Conservation (phyloP, 2,113 vertebrate species). For the Oreocharis arfaki region DNA sequence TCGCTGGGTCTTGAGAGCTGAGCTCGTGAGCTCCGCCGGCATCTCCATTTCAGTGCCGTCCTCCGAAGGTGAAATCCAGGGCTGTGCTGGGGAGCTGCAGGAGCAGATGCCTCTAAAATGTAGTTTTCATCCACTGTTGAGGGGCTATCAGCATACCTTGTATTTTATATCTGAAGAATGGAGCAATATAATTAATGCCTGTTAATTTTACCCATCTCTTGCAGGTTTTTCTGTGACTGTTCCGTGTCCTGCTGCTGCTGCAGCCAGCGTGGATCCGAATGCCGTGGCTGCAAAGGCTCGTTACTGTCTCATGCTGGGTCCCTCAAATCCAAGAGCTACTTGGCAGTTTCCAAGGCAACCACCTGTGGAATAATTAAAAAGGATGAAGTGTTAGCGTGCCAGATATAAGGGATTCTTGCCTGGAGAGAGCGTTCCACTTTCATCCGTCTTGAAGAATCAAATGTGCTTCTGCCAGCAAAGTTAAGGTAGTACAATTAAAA, state of each 20-base stretch:
- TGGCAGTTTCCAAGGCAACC: slow-evolving; percentile 66
- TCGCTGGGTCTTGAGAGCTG: not conserved
- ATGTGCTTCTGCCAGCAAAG: slow-evolving; percentile 11
- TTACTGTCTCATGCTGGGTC: not conserved
- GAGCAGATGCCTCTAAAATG: not conserved
- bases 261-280: not conserved
- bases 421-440: not conserved
- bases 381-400: slow-evolving; percentile 26
- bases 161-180: not conserved
- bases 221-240: not conserved
- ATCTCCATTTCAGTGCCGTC: not conserved
- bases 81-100: not conserved
- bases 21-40: not conserved
- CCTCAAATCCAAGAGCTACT: slow-evolving; percentile 36
- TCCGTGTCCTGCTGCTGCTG: not conserved
- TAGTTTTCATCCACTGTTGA: rapidly evolving
- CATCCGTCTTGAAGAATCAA: not conserved
- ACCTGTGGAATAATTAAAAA: slow-evolving; percentile 66
- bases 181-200: not conserved
- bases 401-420: slow-evolving; percentile 29
- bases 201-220: not conserved
- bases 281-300: not conserved
- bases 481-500: slow-evolving; percentile 55
- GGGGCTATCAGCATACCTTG: rapidly evolving
- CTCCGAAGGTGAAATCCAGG: not conserved